Evolutionary conservation across 1,140 invertebrate species (phyloP), one percentile per base, ranked within the genome.

Genomic region (Aethina tumida): DNA sequence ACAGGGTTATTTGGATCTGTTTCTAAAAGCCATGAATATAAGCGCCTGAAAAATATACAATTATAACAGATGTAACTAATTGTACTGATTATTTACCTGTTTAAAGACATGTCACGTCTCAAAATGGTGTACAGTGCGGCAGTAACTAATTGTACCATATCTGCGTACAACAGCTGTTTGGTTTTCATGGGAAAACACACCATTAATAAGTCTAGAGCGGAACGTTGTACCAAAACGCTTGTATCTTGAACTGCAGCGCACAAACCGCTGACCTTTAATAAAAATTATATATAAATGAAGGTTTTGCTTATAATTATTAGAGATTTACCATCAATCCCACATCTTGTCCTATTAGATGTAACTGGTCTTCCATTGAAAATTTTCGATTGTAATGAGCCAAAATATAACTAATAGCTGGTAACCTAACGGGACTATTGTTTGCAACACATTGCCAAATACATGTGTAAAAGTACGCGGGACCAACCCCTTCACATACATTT

Each of bases 61-160:
- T 9, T n/a, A 4, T 39, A 12, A 38, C 9, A 17, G 19, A 15
- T n/a, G 17, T 15, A 39, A 12, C 10, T 21, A 20, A 33, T 24
- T 14, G 16, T 27, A 14, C 5, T 37, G 15, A 31, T 6, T 31
- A 35, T 37, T 46, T 64, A 77, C 73, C 81, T 73, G 61, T 95
- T 96, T 9, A 96, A 68, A 27, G 88, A 93, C 82, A 93, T 91
- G 58, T 96, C 92, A 45, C 92, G 69, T 27, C 91, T 63, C 7
- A 96, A 64, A 41, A 96, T 79, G 1, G 92, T 88, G 20, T 79
- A 75, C 33, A 95, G 62, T 17, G 83, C 82, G 38, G 88, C 76
- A 15, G 81, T 84, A 1, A 91, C 74, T 32, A 96, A 63, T 32
- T 74, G 69, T 5, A 84, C 74, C 69, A 88, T 76, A 60, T 92